phyloP scores from a whole-genome alignment of 1,140 invertebrate species.

The Drosophila bifasciata region DNA sequence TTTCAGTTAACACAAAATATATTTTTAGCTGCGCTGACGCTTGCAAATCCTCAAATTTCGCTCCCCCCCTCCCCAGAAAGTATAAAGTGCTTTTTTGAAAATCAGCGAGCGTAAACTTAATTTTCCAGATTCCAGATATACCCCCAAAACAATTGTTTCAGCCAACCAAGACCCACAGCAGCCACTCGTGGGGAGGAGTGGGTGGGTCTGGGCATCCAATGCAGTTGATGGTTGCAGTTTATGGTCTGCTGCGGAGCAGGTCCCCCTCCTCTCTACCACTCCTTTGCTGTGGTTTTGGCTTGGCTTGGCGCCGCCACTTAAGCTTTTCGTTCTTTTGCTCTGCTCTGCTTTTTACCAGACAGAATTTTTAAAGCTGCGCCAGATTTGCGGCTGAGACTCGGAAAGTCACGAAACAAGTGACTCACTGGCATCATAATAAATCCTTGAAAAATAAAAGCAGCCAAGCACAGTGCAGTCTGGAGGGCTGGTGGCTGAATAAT shows the following conservation, averaged over 20 bases:
- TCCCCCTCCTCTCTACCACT: background rate
- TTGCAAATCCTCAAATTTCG: conserved; percentile 40
- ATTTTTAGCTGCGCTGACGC: conserved; percentile 40
- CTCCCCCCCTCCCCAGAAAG: conserved; percentile 34
- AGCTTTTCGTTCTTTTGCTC: conserved; percentile 33
- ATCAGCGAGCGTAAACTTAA: conserved; percentile 75
- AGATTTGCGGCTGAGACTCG: conserved; percentile 61
- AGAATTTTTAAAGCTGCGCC: conserved; percentile 59
- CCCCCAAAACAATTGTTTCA: conserved; percentile 66
- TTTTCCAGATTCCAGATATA: conserved; percentile 64
- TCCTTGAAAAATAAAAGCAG: background rate
- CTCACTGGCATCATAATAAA: conserved; percentile 25
- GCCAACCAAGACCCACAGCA: conserved; percentile 35
- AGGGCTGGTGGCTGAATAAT: too few relatives aligned
- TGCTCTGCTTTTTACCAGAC: conserved; percentile 45
- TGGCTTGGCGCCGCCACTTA: conserved; percentile 42
- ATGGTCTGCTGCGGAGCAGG: conserved; percentile 62
- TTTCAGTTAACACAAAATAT: conserved; percentile 57
- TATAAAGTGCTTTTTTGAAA: conserved; percentile 68
- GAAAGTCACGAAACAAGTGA: conserved; percentile 58
- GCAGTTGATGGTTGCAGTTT: conserved; percentile 69
- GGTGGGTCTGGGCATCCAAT: conserved; percentile 44
- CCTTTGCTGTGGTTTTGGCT: conserved; percentile 25
- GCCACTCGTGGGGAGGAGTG: conserved; percentile 3
- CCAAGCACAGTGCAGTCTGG: too few relatives aligned